Evolutionary conservation across 1,140 invertebrate genomes (phyloP), one percentile per base, ranked within the genome.

Genomic region (Lucilia sericata): DNA sequence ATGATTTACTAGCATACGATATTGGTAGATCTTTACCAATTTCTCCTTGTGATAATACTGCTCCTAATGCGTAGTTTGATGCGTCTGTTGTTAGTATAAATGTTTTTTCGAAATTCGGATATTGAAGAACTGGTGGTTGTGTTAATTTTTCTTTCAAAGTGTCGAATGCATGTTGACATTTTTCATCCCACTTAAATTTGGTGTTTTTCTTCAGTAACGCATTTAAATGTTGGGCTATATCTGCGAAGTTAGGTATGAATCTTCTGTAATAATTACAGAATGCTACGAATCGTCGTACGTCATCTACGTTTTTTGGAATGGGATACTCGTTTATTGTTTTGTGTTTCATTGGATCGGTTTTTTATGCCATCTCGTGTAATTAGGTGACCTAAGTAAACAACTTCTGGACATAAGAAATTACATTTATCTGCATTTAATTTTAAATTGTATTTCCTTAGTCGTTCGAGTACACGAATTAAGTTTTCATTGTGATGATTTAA

Each of bases 391-490:
- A 75, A 9, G 30, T 75, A 75, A 30, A 75, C 60, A n/a, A 87
- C 47, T 85, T 86, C 86, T 14, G 36, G 42, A 76, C 49, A 42
- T 13, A 86, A 19, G 84, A 88, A 88, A 36, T 86, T 74, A 85
- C 88, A 88, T 85, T 89, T 88, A 9, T 76, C 60, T 0, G 86
- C 85, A 42, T 91, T 85, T 17, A 90, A 47, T 84, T 85, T 88
- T 51, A 91, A 70, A 90, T 88, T 88, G 30, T 51, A 74, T 60
- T 84, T 36, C 49, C 49, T 60, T 36, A 93, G 82, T 84, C 86
- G 85, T 13, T 88, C 55, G 74, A 92, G 92, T 5, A 92, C 88
- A 83, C 88, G 83, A 78, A 76, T 82, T 47, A 91, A 82, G 49
- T 88, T 88, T 49, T 84, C 8, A 12, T 85, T 82, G 82, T 91